A percentile compares a stretch with the other conserved stretches of the same genome.
Conservation (phyloP, 2,888 invertebrate species). For the Baronia brevicornis region DNA sequence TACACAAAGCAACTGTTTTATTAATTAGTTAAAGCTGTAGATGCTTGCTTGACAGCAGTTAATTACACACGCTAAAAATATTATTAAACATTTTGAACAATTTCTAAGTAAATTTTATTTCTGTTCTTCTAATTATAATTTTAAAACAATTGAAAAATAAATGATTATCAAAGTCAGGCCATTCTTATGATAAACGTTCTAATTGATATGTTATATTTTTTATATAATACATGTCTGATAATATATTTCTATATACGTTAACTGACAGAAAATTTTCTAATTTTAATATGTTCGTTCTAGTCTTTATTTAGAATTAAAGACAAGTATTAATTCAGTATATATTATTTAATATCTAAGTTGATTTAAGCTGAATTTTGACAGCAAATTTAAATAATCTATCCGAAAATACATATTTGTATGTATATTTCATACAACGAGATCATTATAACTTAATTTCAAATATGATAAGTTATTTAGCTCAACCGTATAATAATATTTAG, state of each 20-base stretch:
- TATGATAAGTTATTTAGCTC: too few relatives aligned
- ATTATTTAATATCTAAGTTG: too few relatives aligned
- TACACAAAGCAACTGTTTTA: slow-evolving; percentile 12
- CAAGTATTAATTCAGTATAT: slow-evolving; percentile 1
- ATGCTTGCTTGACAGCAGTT: slow-evolving; percentile 20
- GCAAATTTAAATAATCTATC: slow-evolving; percentile 52
- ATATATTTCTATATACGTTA: too few relatives aligned
- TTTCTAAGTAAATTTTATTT: neutral
- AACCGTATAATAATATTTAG: too few relatives aligned
- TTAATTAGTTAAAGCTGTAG: slow-evolving; percentile 13
- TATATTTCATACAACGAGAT: slow-evolving; percentile 35
- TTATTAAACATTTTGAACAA: neutral
- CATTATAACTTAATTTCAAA: slow-evolving; percentile 18
- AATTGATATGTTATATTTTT: slow-evolving; percentile 15
- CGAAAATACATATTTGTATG: slow-evolving; percentile 62
- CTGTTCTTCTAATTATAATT: neutral
- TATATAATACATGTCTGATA: slow-evolving; percentile 2
- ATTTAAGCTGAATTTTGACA: too few relatives aligned
- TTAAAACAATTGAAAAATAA: slow-evolving; percentile 1
- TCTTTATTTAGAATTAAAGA: neutral
- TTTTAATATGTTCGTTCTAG: neutral
- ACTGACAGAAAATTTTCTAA: slow-evolving; percentile 1
- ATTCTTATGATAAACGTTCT: slow-evolving; percentile 4
- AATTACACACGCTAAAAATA: slow-evolving; percentile 8
- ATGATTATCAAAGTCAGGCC: slow-evolving; percentile 2